These are phyloP conservation scores for Polydrusus pterygomalis DNA, from an alignment of 2,888 invertebrate genomes.

Conservation along the genomic window DNA sequence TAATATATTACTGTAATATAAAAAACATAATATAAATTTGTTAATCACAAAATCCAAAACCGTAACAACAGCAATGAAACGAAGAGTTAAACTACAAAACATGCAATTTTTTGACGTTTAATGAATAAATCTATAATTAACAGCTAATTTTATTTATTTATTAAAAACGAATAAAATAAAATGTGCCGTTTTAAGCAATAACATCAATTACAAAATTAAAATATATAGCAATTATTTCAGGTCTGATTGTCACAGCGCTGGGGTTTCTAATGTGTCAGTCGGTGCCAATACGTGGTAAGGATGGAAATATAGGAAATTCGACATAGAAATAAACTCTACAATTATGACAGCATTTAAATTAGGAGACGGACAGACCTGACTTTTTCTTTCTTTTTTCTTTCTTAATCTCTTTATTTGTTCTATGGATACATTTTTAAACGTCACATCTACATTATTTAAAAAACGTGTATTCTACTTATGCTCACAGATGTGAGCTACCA, in stretches of 20 bases:
- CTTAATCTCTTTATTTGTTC: too few relatives aligned
- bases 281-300: constrained; percentile 10
- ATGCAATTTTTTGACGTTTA: not conserved
- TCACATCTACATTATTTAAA: too few relatives aligned
- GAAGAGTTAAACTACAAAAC: not conserved
- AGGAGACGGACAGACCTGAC: too few relatives aligned
- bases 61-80: not conserved
- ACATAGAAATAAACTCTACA: too few relatives aligned
- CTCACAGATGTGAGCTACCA: too few relatives aligned
- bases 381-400: too few relatives aligned
- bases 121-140: not conserved
- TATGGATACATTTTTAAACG: too few relatives aligned
- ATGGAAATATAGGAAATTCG: too few relatives aligned
- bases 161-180: not conserved
- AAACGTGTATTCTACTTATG: too few relatives aligned
- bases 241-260: constrained; percentile 34
- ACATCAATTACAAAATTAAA: constrained; percentile 14
- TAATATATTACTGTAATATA: too few relatives aligned
- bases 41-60: not conserved
- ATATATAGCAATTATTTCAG: constrained; percentile 38
- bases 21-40: not conserved
- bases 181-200: constrained; percentile 12
- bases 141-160: constrained; percentile 11
- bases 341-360: too few relatives aligned
- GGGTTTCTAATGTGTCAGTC: constrained; percentile 14